Conservation (phyloP, 2,113 vertebrate genomes). For the Petaurus breviceps region DNA sequence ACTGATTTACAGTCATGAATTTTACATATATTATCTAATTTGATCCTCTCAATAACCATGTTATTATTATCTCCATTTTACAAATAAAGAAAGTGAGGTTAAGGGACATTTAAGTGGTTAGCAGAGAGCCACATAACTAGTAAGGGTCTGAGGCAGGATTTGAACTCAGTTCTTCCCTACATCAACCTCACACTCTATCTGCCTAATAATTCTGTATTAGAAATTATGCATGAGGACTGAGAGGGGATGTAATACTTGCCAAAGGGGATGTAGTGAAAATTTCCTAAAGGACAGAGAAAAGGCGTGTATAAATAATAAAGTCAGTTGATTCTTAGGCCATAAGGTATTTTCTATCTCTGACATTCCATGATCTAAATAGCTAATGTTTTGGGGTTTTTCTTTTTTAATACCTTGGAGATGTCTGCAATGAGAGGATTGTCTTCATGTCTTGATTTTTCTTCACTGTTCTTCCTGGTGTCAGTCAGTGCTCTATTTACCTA, state of each 20-base stretch:
- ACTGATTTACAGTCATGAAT: background rate
- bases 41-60: accelerated
- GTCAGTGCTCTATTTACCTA: background rate
- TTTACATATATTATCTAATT: accelerated
- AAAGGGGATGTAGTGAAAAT: background rate
- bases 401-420: background rate
- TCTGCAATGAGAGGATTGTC: background rate
- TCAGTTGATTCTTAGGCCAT: background rate
- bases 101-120: background rate
- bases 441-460: background rate
- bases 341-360: background rate
- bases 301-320: background rate
- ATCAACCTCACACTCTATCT: background rate
- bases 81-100: accelerated
- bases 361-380: background rate
- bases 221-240: background rate
- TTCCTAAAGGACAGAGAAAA: background rate
- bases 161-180: background rate
- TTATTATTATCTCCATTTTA: background rate
- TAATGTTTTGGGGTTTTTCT: background rate
- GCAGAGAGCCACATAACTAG: background rate
- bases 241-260: background rate
- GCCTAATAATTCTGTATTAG: background rate
- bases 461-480: background rate
- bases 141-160: background rate